Evolutionary conservation across 2,888 invertebrate species (phyloP).

Genomic region (Drosophila eohydei): DNA sequence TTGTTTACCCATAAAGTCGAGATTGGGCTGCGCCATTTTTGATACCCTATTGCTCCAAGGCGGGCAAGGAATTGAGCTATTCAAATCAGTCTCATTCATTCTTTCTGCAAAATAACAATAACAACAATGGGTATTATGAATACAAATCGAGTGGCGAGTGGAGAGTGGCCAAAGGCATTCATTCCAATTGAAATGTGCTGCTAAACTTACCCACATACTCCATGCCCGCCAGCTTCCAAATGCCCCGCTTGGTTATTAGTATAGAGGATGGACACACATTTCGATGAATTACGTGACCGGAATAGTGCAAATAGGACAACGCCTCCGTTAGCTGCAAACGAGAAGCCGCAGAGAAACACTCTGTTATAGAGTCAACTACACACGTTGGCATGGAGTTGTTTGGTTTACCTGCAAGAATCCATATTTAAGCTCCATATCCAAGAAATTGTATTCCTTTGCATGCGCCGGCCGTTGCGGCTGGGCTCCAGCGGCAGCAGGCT

Average conservation of each 20-base stretch:
- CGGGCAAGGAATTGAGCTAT: slow-evolving; percentile 90
- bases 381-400: slow-evolving; percentile 22
- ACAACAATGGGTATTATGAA: slow-evolving; percentile 35
- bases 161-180: slow-evolving; percentile 36
- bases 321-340: slow-evolving; percentile 94
- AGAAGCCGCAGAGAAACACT: slow-evolving; percentile 12
- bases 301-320: slow-evolving; percentile 95
- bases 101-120: slow-evolving; percentile 86
- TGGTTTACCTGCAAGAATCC: slow-evolving; percentile 93
- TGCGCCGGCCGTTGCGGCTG: slow-evolving; percentile 87
- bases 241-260: slow-evolving; percentile 95
- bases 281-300: slow-evolving; percentile 94
- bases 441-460: slow-evolving; percentile 93
- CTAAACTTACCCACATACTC: slow-evolving; percentile 92
- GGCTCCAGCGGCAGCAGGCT: slow-evolving; percentile 84
- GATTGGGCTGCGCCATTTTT: slow-evolving; percentile 96
- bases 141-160: slow-evolving; percentile 38
- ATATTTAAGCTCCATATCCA: slow-evolving; percentile 97
- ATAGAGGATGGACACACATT: slow-evolving; percentile 97
- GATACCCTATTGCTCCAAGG: slow-evolving; percentile 96
- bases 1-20: slow-evolving; percentile 93
- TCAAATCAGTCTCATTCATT: slow-evolving; percentile 89
- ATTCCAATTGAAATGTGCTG: slow-evolving; percentile 48
- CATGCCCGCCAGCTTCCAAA: slow-evolving; percentile 98
- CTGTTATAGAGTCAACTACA: slow-evolving; percentile 1